These are phyloP conservation scores for Notarius quadriscutis DNA, from an alignment of 2,113 vertebrate genomes.

Conservation along the genomic window DNA sequence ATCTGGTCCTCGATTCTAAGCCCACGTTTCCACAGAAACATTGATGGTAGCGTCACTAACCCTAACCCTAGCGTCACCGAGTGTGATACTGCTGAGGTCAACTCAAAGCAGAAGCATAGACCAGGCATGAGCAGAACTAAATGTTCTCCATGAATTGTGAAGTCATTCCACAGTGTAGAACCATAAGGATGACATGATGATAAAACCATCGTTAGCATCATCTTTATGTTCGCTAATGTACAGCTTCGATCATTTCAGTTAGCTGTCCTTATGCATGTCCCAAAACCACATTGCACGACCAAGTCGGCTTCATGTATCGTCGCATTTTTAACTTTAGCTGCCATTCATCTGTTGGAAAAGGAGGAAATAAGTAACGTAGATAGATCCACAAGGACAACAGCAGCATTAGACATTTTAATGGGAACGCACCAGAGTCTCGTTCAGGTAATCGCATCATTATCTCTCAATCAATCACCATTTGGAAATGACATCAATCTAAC, in stretches of 20 bases:
- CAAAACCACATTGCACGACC: not conserved
- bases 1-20: not conserved
- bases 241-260: conserved; percentile 19
- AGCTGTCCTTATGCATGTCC: conserved; percentile 4
- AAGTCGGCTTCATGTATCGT: not conserved
- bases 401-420: conserved; percentile 66
- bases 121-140: not conserved
- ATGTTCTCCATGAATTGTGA: not conserved
- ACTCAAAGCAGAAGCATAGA: not conserved
- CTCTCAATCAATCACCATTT: conserved; percentile 56
- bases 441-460: conserved; percentile 66
- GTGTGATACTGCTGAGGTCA: not conserved
- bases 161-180: not conserved
- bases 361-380: conserved; percentile 48
- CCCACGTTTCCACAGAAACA: not conserved
- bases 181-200: not conserved
- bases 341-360: conserved; percentile 32
- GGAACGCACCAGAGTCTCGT: conserved; percentile 44
- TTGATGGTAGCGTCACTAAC: not conserved
- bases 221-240: not conserved
- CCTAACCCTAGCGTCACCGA: not conserved
- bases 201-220: not conserved
- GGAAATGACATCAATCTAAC: conserved; percentile 48
- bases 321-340: conserved; percentile 10
- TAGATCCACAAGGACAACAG: conserved; percentile 54